phyloP scores from a whole-genome alignment of 2,113 vertebrate genomes.

The Bothrops jararaca region DNA sequence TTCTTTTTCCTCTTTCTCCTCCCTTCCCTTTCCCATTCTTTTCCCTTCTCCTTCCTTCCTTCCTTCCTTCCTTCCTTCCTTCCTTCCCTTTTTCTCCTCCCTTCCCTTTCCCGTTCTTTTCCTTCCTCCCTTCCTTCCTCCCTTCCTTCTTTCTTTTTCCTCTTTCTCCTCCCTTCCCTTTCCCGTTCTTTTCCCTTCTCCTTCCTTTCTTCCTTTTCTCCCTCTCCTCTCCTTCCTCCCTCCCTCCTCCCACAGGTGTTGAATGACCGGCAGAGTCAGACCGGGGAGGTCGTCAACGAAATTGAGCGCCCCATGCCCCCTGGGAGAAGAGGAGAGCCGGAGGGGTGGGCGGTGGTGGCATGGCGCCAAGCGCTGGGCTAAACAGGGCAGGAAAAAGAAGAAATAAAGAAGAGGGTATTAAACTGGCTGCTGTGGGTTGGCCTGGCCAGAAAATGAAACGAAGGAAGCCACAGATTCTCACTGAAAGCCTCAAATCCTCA shows the following conservation, averaged over 20 bases:
- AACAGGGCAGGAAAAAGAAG: conserved; percentile 63
- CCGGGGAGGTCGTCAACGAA: conserved; percentile 83
- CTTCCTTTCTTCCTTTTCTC: too few relatives aligned
- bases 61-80: too few relatives aligned
- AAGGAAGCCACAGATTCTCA: not conserved
- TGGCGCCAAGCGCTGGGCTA: conserved; percentile 36
- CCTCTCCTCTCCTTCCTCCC: too few relatives aligned
- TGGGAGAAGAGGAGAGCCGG: conserved; percentile 73
- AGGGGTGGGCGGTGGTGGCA: conserved; percentile 10
- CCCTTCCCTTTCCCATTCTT: too few relatives aligned
- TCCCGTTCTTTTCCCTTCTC: too few relatives aligned
- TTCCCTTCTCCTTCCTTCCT: too few relatives aligned
- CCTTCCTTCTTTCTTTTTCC: too few relatives aligned
- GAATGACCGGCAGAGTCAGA: conserved; percentile 82
- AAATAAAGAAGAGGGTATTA: not conserved
- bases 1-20: too few relatives aligned
- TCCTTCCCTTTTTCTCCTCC: too few relatives aligned
- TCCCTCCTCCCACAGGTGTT: conserved; percentile 63
- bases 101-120: too few relatives aligned
- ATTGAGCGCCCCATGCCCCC: conserved; percentile 83
- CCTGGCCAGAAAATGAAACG: not conserved
- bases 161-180: too few relatives aligned
- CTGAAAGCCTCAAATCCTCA: not conserved
- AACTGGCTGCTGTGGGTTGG: not conserved
- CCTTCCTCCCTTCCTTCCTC: too few relatives aligned